phyloP scores from a whole-genome alignment of 2,797 vertebrate genomes.

The Lutjanus argentimaculatus region DNA sequence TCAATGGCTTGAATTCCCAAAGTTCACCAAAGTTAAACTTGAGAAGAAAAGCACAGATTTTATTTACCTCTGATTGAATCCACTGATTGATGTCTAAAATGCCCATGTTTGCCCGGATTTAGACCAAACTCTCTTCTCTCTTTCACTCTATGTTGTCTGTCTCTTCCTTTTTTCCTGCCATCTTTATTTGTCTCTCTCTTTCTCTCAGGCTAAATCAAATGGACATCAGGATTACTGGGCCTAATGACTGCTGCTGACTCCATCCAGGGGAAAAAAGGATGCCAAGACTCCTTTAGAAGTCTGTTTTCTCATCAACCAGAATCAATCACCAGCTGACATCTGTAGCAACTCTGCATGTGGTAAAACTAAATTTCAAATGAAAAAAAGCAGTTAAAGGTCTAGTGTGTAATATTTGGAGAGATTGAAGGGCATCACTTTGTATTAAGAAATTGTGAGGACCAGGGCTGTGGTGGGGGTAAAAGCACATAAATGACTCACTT shows the following conservation, averaged over 20 bases:
- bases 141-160: not conserved
- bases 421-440: no score
- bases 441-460: no score
- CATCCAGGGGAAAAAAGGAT: not conserved
- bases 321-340: not conserved
- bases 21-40: no score
- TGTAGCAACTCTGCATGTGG: not conserved
- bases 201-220: constrained; percentile 4
- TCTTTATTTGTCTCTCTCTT: not conserved
- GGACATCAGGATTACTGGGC: not conserved
- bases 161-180: not conserved
- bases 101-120: no score
- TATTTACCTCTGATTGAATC: no score
- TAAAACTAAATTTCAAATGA: not conserved
- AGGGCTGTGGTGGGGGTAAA: no score
- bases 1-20: no score
- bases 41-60: no score
- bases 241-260: not conserved
- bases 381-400: not conserved
- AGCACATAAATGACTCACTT: no score
- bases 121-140: not conserved
- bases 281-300: not conserved
- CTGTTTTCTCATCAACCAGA: constrained; percentile 8
- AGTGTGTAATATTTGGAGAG: no score
- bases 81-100: not conserved